Base-by-base conservation (phyloP, 2,797 vertebrate genomes). In the Eulemur rubriventer region DNA sequence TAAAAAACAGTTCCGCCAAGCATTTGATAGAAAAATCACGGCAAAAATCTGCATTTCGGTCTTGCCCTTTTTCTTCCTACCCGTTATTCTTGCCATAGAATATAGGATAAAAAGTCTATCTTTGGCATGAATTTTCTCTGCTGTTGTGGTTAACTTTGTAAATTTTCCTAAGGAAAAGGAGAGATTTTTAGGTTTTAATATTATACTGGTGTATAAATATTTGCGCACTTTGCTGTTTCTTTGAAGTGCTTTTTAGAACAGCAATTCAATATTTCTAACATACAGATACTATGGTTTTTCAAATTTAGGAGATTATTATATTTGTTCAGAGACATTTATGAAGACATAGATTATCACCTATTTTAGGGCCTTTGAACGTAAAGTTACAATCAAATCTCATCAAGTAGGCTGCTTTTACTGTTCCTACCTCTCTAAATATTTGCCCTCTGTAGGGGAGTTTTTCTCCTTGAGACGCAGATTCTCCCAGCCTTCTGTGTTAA, bases 201-300 rank as follows among this genome's bases (percentile, higher is more conserved):
- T 81, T 46, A 50, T 50, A 57, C 33, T 38, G 59, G 57, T 80
- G 2, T 81, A 70, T 88, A 96, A 92, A 94, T 95, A 93, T 92
- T 97, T 95, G 69, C 33, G 16, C 52, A 57, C 67, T 10, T 14
- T 72, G 20, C 46, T 84, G 20, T 92, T 95, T 90, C 75, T 93
- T 94, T 93, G 89, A 95, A 85, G 73, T 52, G 67, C 50, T 94
- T 97, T 91, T 76, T 94, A 94, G 70, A 70, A 88, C 94, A 93
- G 61, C 26, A 91, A 85, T 86, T 81, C 57, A 79, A 41, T 91
- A 75, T 95, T 95, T 96, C 82, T 94, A 43, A 92, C 69, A 65
- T 30, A 78, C 78, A 93, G 84, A 85, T 67, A 28, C 16, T 8
- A 65, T 89, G 43, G 83, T 76, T 94, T n/a, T 86, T 75, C 50